phyloP scores from a whole-genome alignment of 30 jellyfish, hydroid and myxozoan genomes.

The Chrysaora quinquecirrha region DNA sequence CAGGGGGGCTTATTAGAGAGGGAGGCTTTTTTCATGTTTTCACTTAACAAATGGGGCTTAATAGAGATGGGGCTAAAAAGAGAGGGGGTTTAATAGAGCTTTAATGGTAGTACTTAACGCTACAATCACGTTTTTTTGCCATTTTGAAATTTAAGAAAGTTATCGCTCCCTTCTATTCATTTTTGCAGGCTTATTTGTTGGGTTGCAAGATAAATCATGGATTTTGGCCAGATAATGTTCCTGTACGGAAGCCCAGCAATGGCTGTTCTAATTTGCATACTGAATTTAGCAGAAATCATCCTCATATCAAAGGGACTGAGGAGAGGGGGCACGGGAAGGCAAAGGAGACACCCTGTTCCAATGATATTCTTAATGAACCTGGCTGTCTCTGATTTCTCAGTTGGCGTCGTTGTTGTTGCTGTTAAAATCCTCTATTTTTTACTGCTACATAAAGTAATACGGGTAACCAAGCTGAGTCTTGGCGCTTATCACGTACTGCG shows the following conservation, averaged over 20 bases:
- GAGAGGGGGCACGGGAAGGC: constrained; percentile 1
- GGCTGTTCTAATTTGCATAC: constrained; percentile 57
- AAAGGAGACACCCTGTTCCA: constrained; percentile 14
- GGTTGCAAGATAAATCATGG: too few species aligned
- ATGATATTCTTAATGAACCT: constrained; percentile 37
- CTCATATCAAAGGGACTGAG: constrained; percentile 12
- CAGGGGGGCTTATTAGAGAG: too few species aligned
- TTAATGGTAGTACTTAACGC: too few species aligned
- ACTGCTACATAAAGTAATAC: background rate
- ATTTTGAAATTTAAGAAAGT: too few species aligned
- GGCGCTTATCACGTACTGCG: constrained; percentile 14
- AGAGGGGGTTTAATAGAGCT: too few species aligned
- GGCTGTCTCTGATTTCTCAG: constrained; percentile 64
- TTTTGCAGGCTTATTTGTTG: too few species aligned
- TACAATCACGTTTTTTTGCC: too few species aligned
- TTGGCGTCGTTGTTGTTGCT: constrained; percentile 42
- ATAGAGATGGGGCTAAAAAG: too few species aligned
- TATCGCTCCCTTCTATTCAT: too few species aligned
- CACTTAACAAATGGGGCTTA: too few species aligned
- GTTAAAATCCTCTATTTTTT: constrained; percentile 29
- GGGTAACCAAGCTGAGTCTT: background rate
- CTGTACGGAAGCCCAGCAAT: constrained; percentile 63
- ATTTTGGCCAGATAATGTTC: constrained; percentile 20
- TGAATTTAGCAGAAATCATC: constrained; percentile 52
- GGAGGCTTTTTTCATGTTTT: too few species aligned